phyloP scores from a whole-genome alignment of 2,888 invertebrate species.

The Cosmia trapezina region DNA sequence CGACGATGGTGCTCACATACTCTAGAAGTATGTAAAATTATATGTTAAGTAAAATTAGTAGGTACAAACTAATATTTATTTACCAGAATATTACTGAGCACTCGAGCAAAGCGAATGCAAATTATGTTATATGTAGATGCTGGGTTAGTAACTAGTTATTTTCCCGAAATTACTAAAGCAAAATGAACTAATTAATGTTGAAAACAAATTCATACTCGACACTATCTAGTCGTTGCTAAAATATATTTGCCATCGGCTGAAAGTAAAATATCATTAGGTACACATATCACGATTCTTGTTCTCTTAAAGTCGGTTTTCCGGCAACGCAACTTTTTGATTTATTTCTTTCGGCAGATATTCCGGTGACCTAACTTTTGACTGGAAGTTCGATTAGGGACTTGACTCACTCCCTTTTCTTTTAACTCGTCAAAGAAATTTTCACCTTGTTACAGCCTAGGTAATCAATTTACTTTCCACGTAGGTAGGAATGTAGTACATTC shows the following conservation, averaged over 20 bases:
- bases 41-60: background rate
- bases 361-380: background rate
- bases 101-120: slow-evolving; percentile 3
- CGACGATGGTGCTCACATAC: too few relatives aligned
- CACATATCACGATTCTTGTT: background rate
- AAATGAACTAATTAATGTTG: slow-evolving; percentile 33
- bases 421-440: slow-evolving; percentile 1
- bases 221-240: slow-evolving; percentile 1
- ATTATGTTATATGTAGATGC: slow-evolving; percentile 8
- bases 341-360: background rate
- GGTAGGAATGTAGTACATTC: background rate
- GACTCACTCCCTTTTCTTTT: background rate
- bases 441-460: background rate
- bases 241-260: background rate
- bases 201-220: slow-evolving; percentile 11
- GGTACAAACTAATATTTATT: slow-evolving; percentile 1
- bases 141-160: slow-evolving; percentile 16
- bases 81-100: background rate
- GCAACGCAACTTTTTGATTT: background rate
- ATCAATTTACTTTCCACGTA: slow-evolving; percentile 17
- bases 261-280: background rate
- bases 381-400: background rate
- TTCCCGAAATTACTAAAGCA: slow-evolving; percentile 23
- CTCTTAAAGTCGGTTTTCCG: background rate
- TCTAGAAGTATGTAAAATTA: background rate